Conservation (phyloP, 2,113 vertebrate genomes). For the Nothocercus nigrocapillus region DNA sequence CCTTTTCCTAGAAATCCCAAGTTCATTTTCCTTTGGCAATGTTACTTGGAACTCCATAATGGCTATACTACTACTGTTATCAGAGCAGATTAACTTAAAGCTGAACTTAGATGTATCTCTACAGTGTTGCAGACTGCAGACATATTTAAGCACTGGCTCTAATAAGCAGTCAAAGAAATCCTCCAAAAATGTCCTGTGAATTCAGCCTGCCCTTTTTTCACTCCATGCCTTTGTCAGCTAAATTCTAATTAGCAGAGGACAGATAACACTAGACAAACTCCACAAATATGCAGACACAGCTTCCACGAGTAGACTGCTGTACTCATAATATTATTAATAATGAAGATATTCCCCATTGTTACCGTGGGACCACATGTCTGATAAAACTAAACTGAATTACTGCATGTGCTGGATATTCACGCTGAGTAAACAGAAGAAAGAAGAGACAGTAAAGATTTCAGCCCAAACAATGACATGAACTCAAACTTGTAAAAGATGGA, state of each 20-base stretch:
- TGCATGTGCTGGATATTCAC: slow-evolving; percentile 23
- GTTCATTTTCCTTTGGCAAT: background rate
- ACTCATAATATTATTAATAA: slow-evolving; percentile 66
- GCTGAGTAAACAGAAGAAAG: slow-evolving; percentile 69
- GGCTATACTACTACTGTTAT: background rate
- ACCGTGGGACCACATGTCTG: slow-evolving; percentile 46
- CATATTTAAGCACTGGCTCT: background rate
- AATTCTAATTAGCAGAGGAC: slow-evolving; percentile 70
- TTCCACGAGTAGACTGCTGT: slow-evolving; percentile 9
- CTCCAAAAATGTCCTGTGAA: background rate
- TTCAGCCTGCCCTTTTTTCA: slow-evolving; percentile 4
- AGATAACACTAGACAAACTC: slow-evolving; percentile 55
- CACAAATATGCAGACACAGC: slow-evolving; percentile 49
- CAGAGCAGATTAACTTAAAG: background rate
- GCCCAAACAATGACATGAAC: slow-evolving; percentile 35
- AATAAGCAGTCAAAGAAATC: background rate
- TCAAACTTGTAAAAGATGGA: slow-evolving; percentile 56
- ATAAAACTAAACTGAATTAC: slow-evolving; percentile 64
- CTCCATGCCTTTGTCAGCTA: slow-evolving; percentile 47
- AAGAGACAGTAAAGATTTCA: slow-evolving; percentile 46
- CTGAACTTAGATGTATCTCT: background rate
- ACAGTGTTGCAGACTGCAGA: background rate
- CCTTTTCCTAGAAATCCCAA: background rate
- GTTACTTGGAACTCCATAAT: background rate
- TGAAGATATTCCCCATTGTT: slow-evolving; percentile 60